Evolutionary conservation across 92 coral and sea anemone genomes (phyloP).

Genomic region (Heliopora coerulea): DNA sequence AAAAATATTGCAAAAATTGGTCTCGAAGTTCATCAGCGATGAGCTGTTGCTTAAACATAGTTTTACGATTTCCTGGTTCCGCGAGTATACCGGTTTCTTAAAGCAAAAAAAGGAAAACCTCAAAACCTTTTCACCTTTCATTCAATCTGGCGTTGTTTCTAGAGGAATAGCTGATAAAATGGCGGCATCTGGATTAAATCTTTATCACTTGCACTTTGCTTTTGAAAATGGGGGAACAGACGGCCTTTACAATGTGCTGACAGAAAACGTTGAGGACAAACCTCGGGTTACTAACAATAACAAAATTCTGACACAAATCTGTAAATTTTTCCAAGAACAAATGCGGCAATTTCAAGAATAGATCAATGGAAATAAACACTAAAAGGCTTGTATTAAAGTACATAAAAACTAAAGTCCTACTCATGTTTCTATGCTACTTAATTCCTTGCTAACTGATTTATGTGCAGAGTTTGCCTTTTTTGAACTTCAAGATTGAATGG

Average conservation of each 20-base stretch:
- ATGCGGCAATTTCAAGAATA: too few species aligned
- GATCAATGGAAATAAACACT: too few species aligned
- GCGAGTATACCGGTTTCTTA: slow-evolving; percentile 28
- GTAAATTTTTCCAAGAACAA: slow-evolving; percentile 45
- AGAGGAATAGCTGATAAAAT: slow-evolving; percentile 55
- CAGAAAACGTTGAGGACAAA: slow-evolving; percentile 45
- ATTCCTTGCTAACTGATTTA: too few species aligned
- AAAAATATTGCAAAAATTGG: slow-evolving; percentile 50
- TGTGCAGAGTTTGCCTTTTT: too few species aligned
- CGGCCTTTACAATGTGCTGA: slow-evolving; percentile 39
- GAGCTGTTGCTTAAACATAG: slow-evolving; percentile 52
- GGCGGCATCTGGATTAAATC: slow-evolving; percentile 53
- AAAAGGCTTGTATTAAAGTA: too few species aligned
- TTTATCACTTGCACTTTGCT: slow-evolving; percentile 47
- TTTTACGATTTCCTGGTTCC: slow-evolving; percentile 50
- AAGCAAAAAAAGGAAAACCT: slow-evolving; percentile 45
- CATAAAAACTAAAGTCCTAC: too few species aligned
- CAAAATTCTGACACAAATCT: slow-evolving; percentile 40
- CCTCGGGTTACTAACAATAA: slow-evolving; percentile 60
- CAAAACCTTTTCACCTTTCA: slow-evolving; percentile 39
- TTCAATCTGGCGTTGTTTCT: slow-evolving; percentile 42
- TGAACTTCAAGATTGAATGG: too few species aligned
- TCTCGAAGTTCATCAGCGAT: slow-evolving; percentile 43
- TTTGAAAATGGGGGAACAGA: slow-evolving; percentile 50
- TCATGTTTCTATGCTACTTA: too few species aligned